Evolutionary conservation across 35 echinoderm and acorn worm species (phyloP).

Genomic region (Strongylocentrotus purpuratus): DNA sequence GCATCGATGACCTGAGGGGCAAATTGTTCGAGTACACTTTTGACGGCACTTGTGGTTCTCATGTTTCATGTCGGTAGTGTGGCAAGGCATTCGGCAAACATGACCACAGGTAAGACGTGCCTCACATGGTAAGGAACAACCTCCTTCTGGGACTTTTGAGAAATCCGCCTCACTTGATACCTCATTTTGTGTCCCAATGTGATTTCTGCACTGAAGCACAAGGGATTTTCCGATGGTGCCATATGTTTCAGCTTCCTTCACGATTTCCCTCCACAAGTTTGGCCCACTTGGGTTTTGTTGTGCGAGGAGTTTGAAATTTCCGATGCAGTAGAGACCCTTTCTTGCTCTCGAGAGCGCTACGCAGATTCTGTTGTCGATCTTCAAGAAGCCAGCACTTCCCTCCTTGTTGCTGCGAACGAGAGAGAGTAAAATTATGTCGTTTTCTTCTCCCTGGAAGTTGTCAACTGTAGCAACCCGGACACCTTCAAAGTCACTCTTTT

Average conservation of each 20-base stretch:
- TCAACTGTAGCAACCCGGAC: slow-evolving; percentile 77
- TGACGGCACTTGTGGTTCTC: slow-evolving; percentile 67
- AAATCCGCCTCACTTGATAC: slow-evolving; percentile 63
- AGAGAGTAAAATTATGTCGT: slow-evolving; percentile 95
- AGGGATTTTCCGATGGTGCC: slow-evolving; percentile 53
- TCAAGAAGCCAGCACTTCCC: slow-evolving; percentile 85
- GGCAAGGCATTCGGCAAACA: slow-evolving; percentile 73
- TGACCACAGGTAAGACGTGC: slow-evolving; percentile 78
- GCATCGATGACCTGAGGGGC: slow-evolving; percentile 59
- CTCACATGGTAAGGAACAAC: slow-evolving; percentile 76
- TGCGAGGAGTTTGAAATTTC: slow-evolving; percentile 73
- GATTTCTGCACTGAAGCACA: slow-evolving; percentile 75
- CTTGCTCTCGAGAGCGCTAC: slow-evolving; percentile 90
- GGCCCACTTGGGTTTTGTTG: neutral
- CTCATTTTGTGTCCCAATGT: slow-evolving; percentile 57
- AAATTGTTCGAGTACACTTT: slow-evolving; percentile 61
- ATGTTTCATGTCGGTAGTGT: slow-evolving; percentile 75
- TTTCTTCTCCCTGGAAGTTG: slow-evolving; percentile 94
- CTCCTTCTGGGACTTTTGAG: slow-evolving; percentile 73
- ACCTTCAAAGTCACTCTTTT: slow-evolving; percentile 60
- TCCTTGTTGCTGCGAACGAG: slow-evolving; percentile 83
- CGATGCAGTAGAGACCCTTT: slow-evolving; percentile 91
- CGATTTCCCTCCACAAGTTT: slow-evolving; percentile 74
- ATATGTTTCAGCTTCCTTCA: slow-evolving; percentile 31
- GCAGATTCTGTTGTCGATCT: slow-evolving; percentile 81